phyloP scores from a whole-genome alignment of 2,888 invertebrate genomes.

The Augiades crinisus region DNA sequence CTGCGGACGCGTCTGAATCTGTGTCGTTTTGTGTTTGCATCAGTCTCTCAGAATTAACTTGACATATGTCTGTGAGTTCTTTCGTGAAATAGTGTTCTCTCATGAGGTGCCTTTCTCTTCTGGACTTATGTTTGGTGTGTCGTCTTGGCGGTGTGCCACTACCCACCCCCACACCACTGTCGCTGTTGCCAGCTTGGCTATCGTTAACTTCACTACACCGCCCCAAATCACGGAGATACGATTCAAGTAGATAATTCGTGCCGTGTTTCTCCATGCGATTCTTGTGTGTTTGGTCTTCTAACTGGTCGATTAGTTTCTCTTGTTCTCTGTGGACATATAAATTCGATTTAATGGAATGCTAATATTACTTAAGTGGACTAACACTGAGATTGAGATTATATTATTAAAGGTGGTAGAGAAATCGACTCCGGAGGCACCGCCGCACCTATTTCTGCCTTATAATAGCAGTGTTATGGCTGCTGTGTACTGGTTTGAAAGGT shows the following conservation, averaged over 20 bases:
- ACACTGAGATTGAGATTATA: no score
- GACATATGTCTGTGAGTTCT: slow-evolving; percentile 77
- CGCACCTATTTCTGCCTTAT: no score
- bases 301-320: slow-evolving; percentile 89
- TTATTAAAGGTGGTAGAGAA: no score
- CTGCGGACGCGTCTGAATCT: slow-evolving; percentile 74
- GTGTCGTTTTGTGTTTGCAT: slow-evolving; percentile 69
- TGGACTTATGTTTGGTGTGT: slow-evolving; percentile 77
- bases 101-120: slow-evolving; percentile 76
- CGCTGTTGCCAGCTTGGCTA: slow-evolving; percentile 85
- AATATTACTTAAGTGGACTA: no score
- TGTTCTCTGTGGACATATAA: slow-evolving; percentile 78
- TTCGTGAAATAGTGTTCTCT: slow-evolving; percentile 79
- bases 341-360: background rate
- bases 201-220: slow-evolving; percentile 70
- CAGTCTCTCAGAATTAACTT: slow-evolving; percentile 74
- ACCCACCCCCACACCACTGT: slow-evolving; percentile 86
- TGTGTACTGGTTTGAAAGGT: no score
- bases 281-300: slow-evolving; percentile 89
- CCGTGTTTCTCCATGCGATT: slow-evolving; percentile 87
- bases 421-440: no score
- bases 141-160: slow-evolving; percentile 82
- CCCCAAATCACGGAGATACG: slow-evolving; percentile 83
- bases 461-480: no score
- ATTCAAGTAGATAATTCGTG: slow-evolving; percentile 89